Base-by-base conservation (phyloP, 2,888 invertebrate species). In the Cotesia congregata region DNA sequence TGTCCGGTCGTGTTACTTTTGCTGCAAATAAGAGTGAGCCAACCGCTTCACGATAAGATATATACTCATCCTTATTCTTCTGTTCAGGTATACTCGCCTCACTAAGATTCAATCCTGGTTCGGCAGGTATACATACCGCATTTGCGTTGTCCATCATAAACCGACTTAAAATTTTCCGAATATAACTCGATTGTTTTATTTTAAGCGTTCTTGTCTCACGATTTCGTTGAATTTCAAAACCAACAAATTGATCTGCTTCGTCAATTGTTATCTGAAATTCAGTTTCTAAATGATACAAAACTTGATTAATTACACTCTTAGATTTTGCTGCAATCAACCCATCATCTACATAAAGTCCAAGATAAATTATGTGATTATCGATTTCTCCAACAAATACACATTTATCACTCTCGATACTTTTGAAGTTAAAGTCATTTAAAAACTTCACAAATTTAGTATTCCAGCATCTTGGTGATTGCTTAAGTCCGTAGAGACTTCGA, bases 21-120 rank as follows among this genome's bases (percentile, higher is more conserved):
- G 82, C 83, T 7, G 86, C 61, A 72, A 84, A 85, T 83, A 86
- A 84, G n/a, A 86, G 69, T 6, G 83, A 83, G 30, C 84, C 84
- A 78, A 86, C 81, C 6, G 80, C 82, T 77, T 82, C 61, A 61
- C 77, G 7, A 17, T 80, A 12, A 67, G 62, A 15, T 62, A 64
- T 69, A 12, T 40, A 15, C 7, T 20, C 30, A 9, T 72, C 65
- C 62, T 64, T 73, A 4, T 62, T 17, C 20, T 77, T 59, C 50
- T 76, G 76, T 76, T 79, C 75, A 70, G 75, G 72, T 80, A 76
- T 6, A 17, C 71, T 67, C 74, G 74, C 72, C 62, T 74, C 59
- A 0, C 73, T 76, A 0, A 80, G 82, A n/a, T 79, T 72, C 7
- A 67, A 12, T 6, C 80, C 73, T 12, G 80, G 50, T 75, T 72